Base-by-base conservation (phyloP, 2,113 vertebrate species). In the Gymnocephalus cernua region DNA sequence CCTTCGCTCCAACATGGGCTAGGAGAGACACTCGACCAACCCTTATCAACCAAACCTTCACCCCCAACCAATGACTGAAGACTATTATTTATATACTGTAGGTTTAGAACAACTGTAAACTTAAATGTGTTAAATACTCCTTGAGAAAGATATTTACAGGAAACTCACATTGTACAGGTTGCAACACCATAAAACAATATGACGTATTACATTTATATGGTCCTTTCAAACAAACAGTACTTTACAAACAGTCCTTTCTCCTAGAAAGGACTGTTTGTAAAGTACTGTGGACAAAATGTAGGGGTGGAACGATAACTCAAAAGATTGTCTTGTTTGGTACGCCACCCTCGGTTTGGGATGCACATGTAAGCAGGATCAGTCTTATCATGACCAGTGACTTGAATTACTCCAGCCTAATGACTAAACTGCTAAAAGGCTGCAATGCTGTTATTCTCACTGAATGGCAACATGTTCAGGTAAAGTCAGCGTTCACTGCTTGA, bases 1-100 rank as follows among this genome's bases (percentile, higher is more conserved):
- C 93, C 96, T 99, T 92, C 98, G 97, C 94, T 98, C 97, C 87
- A 99, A 99, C 94, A 97, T 98, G 96, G 97, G 97, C 95, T 99
- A 96, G 96, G 92, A 77, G 64, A 81, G 35, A 74, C 67, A 75
- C 59, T 51, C 54, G 29, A 80, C 48, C 70, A 57, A 75, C 61
- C 66, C 69, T 38, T 79, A 88, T 66, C 78, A 87, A 91, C 91
- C 89, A 90, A 92, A 91, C 88, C 50, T 78, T 88, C 80, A 87
- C 88, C 90, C 89, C 83, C 86, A 83, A 86, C 79, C 84, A 88
- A 91, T 89, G 87, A 92, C 89, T 92, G 48, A 62, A 90, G 88
- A 91, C 89, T 90, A 84, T 94, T 93, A 93, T 94, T 94, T 91
- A 91, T 91, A 86, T 85, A 81, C 79, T 80, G 86, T 91, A 93